Evolutionary conservation across 2,888 invertebrate genomes (phyloP).

Genomic region (Eupithecia subumbrata): DNA sequence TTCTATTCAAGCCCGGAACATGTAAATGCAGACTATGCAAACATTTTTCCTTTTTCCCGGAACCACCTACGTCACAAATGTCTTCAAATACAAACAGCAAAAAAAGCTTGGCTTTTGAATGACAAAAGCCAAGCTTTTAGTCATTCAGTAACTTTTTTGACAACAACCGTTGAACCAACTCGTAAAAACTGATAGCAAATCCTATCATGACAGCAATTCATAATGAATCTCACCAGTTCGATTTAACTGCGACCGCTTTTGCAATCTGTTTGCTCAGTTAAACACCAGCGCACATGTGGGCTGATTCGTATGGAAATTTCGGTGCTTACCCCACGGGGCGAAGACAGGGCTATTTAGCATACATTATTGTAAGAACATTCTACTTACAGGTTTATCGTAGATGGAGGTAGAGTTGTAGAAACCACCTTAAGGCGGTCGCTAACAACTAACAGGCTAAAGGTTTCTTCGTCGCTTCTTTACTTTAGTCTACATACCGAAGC

Average conservation of each 20-base stretch:
- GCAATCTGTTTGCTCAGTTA: slow-evolving; percentile 2
- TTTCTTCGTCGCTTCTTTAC: too few relatives aligned
- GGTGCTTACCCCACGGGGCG: slow-evolving; percentile 5
- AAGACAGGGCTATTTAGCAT: neutral
- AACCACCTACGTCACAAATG: neutral
- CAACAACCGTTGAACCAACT: neutral
- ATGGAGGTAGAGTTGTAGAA: neutral
- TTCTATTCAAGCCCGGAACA: neutral
- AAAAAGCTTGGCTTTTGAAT: too few relatives aligned
- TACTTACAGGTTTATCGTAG: neutral
- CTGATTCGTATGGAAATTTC: slow-evolving; percentile 6
- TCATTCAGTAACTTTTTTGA: neutral
- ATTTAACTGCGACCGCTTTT: neutral
- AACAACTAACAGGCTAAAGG: too few relatives aligned
- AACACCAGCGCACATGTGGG: neutral
- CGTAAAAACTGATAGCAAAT: neutral
- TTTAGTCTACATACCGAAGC: too few relatives aligned
- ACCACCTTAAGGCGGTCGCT: neutral
- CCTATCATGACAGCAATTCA: neutral
- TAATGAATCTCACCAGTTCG: neutral
- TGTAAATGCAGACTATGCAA: neutral
- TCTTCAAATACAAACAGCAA: too few relatives aligned
- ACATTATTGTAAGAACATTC: neutral
- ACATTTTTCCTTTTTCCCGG: neutral
- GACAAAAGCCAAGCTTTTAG: neutral